phyloP scores from a whole-genome alignment of 1,140 invertebrate genomes.

The Diprion similis region DNA sequence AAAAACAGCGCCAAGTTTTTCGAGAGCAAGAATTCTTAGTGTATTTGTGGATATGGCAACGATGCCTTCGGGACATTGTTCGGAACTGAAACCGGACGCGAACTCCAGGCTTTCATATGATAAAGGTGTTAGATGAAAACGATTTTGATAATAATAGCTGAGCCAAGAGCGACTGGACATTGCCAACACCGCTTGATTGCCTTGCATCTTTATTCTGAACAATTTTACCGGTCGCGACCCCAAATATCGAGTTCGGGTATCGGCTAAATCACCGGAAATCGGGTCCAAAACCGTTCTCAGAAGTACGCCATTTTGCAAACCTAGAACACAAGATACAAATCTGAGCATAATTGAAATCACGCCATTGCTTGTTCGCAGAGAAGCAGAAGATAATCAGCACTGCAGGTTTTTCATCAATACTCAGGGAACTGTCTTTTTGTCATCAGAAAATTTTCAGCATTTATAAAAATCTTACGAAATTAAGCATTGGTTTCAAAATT shows the following conservation, averaged over 20 bases:
- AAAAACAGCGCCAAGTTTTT: conserved; percentile 98
- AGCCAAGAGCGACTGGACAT: conserved; percentile 98
- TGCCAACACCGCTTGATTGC: conserved; percentile 94
- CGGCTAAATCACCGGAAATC: conserved; percentile 95
- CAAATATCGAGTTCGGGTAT: conserved; percentile 95
- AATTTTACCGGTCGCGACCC: conserved; percentile 96
- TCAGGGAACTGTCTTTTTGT: background rate
- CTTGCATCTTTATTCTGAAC: conserved; percentile 94
- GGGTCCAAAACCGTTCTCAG: conserved; percentile 95
- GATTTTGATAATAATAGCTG: conserved; percentile 98
- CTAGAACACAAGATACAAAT: conserved; percentile 25
- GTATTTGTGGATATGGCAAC: conserved; percentile 99
- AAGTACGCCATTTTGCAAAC: conserved; percentile 94
- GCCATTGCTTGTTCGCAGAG: background rate
- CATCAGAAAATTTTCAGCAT: conserved; percentile 22
- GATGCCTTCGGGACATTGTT: conserved; percentile 99
- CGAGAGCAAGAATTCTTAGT: conserved; percentile 94
- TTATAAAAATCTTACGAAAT: conserved; percentile 26
- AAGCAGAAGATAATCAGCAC: conserved; percentile 14
- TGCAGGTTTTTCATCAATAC: conserved; percentile 17
- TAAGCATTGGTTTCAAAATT: conserved; percentile 17
- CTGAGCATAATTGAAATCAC: background rate
- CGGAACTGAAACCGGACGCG: conserved; percentile 97
- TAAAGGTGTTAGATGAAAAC: conserved; percentile 93
- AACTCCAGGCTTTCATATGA: conserved; percentile 98